phyloP scores from a whole-genome alignment of 2,888 invertebrate genomes.

The Tanypteryx hageni region DNA sequence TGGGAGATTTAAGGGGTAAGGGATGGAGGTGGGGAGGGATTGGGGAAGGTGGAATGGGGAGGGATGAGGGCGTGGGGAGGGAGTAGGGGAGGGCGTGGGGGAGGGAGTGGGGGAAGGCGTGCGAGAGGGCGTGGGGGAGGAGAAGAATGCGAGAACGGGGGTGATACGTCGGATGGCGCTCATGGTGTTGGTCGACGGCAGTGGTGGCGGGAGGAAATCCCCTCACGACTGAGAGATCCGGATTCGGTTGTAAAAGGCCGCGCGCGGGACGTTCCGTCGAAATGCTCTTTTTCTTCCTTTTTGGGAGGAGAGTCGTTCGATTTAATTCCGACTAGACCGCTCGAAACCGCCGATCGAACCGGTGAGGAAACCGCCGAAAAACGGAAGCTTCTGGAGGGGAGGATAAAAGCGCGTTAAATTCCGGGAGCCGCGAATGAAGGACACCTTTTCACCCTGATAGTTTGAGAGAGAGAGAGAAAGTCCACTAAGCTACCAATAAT shows the following conservation, averaged over 20 bases:
- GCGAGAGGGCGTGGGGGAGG: not conserved
- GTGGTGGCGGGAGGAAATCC: too few species aligned
- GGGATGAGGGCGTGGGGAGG: not conserved
- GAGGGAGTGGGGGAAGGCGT: not conserved
- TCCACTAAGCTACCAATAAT: conserved; percentile 18
- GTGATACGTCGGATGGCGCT: too few species aligned
- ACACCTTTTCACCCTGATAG: conserved; percentile 6
- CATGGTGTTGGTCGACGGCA: too few species aligned
- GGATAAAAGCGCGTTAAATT: conserved; percentile 24
- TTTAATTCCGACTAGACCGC: not conserved
- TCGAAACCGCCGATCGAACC: not conserved
- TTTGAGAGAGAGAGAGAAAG: not conserved
- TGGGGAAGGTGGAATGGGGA: not conserved
- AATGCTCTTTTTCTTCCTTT: not conserved
- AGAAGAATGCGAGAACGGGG: too few species aligned
- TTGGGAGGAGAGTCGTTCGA: not conserved
- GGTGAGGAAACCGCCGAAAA: not conserved
- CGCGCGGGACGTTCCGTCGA: too few species aligned
- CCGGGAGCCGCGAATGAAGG: conserved; percentile 7
- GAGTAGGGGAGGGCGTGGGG: not conserved
- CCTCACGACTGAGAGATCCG: too few species aligned
- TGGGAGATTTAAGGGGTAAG: not conserved
- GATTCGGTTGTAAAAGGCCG: too few species aligned
- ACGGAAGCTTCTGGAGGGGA: not conserved
- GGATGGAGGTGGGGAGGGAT: not conserved